Conservation (phyloP, 2,888 invertebrate genomes). For the Diploptera punctata region DNA sequence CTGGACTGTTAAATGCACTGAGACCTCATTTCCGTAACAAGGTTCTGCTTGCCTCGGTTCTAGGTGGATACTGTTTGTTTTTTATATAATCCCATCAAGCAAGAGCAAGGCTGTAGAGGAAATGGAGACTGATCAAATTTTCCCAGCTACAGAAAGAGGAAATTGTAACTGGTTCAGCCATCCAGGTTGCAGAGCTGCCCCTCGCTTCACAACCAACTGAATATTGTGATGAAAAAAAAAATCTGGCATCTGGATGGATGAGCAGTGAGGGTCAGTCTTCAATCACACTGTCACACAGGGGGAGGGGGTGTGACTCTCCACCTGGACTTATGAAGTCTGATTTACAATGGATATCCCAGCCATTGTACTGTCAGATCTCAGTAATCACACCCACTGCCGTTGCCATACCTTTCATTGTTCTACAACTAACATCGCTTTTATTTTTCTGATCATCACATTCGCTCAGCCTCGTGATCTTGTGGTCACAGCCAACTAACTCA, state of each 20-base stretch:
- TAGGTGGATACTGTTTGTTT: conserved; percentile 22
- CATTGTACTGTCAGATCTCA: not conserved
- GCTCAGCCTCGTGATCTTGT: no score
- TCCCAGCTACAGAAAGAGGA: conserved; percentile 32
- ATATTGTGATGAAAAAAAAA: conserved; percentile 1
- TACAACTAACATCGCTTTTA: no score
- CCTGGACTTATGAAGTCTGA: not conserved
- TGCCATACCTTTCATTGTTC: no score
- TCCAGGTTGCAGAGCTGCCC: conserved; percentile 9
- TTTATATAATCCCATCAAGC: conserved; percentile 26
- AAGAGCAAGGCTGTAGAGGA: conserved; percentile 19
- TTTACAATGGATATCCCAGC: not conserved
- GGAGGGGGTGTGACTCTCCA: conserved; percentile 24
- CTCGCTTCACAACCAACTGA: not conserved
- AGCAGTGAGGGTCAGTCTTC: conserved; percentile 3
- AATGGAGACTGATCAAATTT: conserved; percentile 33
- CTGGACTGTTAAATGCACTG: conserved; percentile 33
- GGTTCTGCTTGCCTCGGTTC: conserved; percentile 15
- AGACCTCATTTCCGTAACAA: conserved; percentile 34
- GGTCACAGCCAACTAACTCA: no score
- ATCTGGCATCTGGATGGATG: conserved; percentile 28
- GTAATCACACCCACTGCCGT: no score
- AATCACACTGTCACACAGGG: conserved; percentile 9
- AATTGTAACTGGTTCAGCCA: conserved; percentile 28
- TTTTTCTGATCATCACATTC: no score